Conservation (phyloP, 2,797 vertebrate species). For the Phalanger gymnotis region DNA sequence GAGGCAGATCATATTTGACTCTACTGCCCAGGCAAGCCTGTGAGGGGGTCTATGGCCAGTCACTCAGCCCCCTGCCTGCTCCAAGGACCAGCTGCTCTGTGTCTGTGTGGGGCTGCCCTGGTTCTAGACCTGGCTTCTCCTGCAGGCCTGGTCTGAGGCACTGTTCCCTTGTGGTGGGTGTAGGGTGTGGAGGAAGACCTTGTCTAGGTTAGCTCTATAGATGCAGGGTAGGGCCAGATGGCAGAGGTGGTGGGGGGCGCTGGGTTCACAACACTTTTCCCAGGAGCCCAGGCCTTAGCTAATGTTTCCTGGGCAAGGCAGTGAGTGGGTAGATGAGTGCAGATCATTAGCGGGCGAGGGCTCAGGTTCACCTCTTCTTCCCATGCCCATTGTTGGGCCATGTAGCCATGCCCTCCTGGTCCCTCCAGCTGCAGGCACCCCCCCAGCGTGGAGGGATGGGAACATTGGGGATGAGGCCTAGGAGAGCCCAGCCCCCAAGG, state of each 20-base stretch:
- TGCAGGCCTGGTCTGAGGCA: not conserved
- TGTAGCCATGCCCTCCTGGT: not conserved
- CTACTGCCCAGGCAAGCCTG: not conserved
- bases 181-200: not conserved
- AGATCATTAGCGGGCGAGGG: not conserved
- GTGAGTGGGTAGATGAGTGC: no score
- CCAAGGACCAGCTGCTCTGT: not conserved
- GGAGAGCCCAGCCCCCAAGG: not conserved
- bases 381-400: not conserved
- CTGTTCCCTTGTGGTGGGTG: not conserved
- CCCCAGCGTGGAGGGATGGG: not conserved
- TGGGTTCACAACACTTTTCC: not conserved
- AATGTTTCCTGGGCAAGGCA: not conserved
- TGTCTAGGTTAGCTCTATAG: not conserved
- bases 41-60: not conserved
- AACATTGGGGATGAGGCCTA: not conserved
- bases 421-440: not conserved
- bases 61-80: not conserved
- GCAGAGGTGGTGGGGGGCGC: no score
- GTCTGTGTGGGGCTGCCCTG: not conserved
- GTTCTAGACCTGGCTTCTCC: no score
- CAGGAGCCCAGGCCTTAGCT: not conserved
- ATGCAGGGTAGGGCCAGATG: not conserved
- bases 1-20: not conserved
- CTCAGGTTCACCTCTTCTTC: not conserved